Evolutionary conservation across 2,113 vertebrate species (phyloP), one percentile per base, ranked within the genome.

Genomic region (Sapajus apella): DNA sequence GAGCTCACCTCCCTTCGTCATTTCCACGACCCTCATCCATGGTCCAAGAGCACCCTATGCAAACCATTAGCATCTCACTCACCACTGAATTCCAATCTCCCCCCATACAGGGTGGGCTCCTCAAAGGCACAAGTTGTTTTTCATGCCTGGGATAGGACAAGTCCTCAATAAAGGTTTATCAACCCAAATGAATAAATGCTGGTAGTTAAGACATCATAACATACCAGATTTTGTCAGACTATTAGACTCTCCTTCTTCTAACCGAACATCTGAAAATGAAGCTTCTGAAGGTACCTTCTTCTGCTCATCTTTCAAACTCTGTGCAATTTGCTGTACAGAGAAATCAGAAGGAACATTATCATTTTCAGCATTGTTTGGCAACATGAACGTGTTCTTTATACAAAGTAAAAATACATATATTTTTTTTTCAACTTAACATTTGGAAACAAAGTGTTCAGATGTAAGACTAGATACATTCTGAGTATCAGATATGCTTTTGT

Each of bases 291-390:
- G 98, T 94, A 98, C 35, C 96, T 99, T 99, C 98, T 98, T 99
- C 98, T 99, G 99, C 85, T 99, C 99, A 70, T 99, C 99, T 98
- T 99, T 99, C 97, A 99, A 99, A 97, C 99, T 99, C 98, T 99
- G 99, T 97, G 99, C 99, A 87, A 99, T 99, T 99, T 99, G 99
- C 99, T 99, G 84, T 66, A 97, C 40, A 92, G 94, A 66, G 58
- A 98, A 98, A 88, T 91, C 0, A 95, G 5, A 95, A 94, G 7
- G 45, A 83, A 90, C 13, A 93, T 83, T 55, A 76, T 9, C 55
- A 68, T 81, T 23, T 66, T 94, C 47, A 40, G 73, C 66, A 87
- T 56, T 77, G 27, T 47, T 79, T 82, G 47, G 81, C 72, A 92
- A 72, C 8, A 77, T 9, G 6, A 96, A 75, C 11, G 86, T n/a